These are phyloP conservation scores for Automeris io DNA, from an alignment of 2,888 invertebrate genomes.

Conservation along the genomic window DNA sequence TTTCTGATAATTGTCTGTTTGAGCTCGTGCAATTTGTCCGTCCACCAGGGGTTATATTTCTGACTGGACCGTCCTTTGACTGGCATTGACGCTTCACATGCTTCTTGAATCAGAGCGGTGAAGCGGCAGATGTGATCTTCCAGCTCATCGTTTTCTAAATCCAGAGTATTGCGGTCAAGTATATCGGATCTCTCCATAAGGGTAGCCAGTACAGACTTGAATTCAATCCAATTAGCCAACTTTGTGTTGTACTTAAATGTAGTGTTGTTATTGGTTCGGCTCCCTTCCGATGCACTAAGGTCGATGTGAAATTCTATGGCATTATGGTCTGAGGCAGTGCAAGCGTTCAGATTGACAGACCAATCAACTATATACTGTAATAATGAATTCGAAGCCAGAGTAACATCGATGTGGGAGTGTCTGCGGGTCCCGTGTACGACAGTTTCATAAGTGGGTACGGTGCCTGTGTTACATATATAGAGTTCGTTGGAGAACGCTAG, in stretches of 20 bases:
- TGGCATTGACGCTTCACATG: not conserved
- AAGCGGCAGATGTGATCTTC: not conserved
- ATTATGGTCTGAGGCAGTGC: conserved; percentile 12
- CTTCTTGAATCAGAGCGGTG: not conserved
- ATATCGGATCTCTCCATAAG: not conserved
- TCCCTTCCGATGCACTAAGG: not conserved
- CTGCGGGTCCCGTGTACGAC: conserved; percentile 2
- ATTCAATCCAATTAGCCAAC: not conserved
- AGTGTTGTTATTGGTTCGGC: not conserved
- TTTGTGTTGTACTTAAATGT: not conserved
- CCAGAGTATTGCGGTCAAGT: not conserved
- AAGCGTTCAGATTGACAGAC: conserved; percentile 9
- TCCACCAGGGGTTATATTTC: conserved; percentile 5
- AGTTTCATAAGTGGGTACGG: conserved; percentile 15
- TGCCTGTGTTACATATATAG: conserved; percentile 10
- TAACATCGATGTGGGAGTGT: conserved; percentile 8
- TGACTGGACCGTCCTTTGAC: not conserved
- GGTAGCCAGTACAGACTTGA: not conserved
- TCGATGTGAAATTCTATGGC: conserved; percentile 8
- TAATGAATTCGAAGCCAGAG: not conserved
- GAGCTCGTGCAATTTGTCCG: not conserved
- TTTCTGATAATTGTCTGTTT: not conserved
- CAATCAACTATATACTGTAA: conserved; percentile 1
- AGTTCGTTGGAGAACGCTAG: not conserved
- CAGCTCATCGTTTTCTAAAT: not conserved